phyloP scores from a whole-genome alignment of 2,888 invertebrate species.

The Ryuthela nishihirai region DNA sequence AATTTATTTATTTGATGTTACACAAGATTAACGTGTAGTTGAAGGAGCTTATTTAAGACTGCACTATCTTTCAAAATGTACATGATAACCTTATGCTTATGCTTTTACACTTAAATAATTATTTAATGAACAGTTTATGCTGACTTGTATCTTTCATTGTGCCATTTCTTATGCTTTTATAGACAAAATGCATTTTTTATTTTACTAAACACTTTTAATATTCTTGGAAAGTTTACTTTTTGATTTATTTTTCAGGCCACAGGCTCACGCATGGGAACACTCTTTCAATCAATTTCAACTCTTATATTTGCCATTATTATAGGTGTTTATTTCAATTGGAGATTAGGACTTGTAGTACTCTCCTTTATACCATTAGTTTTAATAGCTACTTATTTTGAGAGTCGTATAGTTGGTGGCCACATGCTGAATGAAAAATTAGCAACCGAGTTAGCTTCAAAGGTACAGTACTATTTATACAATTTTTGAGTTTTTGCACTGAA shows the following conservation, averaged over 20 bases:
- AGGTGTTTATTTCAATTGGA: slow-evolving; percentile 66
- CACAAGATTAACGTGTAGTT: too few relatives aligned
- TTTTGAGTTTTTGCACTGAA: too few relatives aligned
- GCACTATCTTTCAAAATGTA: too few relatives aligned
- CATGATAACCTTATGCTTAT: too few relatives aligned
- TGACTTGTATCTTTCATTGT: neutral
- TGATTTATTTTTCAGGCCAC: slow-evolving; percentile 59
- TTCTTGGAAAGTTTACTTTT: too few relatives aligned
- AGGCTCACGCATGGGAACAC: slow-evolving; percentile 67
- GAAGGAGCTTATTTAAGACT: too few relatives aligned
- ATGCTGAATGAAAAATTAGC: slow-evolving; percentile 60
- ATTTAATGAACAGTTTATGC: neutral
- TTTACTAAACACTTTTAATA: too few relatives aligned
- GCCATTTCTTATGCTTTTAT: too few relatives aligned
- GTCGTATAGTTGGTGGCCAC: slow-evolving; percentile 61
- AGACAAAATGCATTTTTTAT: too few relatives aligned
- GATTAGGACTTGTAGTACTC: slow-evolving; percentile 64
- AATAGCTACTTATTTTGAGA: slow-evolving; percentile 63
- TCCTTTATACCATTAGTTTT: slow-evolving; percentile 65
- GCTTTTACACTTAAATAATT: neutral
- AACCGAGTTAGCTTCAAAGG: slow-evolving; percentile 64
- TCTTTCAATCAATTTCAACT: slow-evolving; percentile 59
- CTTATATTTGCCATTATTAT: slow-evolving; percentile 59
- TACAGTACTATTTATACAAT: too few relatives aligned
- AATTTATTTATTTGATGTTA: too few relatives aligned